phyloP scores from a whole-genome alignment of 2,888 invertebrate genomes.

The Drosophila subsilvestris region DNA sequence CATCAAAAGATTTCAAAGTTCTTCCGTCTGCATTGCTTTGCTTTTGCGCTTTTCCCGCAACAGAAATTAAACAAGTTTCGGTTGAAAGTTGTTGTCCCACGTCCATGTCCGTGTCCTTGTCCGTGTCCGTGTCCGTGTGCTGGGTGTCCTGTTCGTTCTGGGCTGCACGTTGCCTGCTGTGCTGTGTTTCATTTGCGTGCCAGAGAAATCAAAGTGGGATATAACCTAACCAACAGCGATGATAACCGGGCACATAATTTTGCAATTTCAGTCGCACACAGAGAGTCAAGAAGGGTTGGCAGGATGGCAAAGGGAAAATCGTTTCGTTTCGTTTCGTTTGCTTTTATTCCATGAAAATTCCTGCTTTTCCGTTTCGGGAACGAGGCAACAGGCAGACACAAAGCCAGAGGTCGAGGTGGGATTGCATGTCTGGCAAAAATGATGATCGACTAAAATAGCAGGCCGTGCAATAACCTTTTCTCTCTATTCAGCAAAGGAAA shows the following conservation, averaged over 20 bases:
- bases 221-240: conserved; percentile 33
- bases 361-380: conserved; percentile 43
- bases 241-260: conserved; percentile 70
- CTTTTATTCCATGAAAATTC: conserved; percentile 65
- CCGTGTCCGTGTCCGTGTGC: conserved; percentile 15
- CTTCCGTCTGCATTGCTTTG: conserved; percentile 8
- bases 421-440: conserved; percentile 56
- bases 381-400: conserved; percentile 13
- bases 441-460: conserved; percentile 71
- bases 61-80: conserved; percentile 41
- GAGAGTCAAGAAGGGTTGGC: conserved; percentile 8
- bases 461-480: conserved; percentile 75
- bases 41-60: conserved; percentile 28
- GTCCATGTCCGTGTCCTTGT: neutral
- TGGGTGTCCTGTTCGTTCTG: conserved; percentile 14
- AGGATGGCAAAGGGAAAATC: conserved; percentile 28
- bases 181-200: conserved; percentile 63
- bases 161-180: conserved; percentile 15
- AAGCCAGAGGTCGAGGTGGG: conserved; percentile 39
- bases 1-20: conserved; percentile 63
- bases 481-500: conserved; percentile 28
- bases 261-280: conserved; percentile 43
- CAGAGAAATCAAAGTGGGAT: conserved; percentile 57
- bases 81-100: conserved; percentile 37
- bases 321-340: conserved; percentile 25